phyloP scores from a whole-genome alignment of 2,888 invertebrate species.

The Ormyrus nitidulus region DNA sequence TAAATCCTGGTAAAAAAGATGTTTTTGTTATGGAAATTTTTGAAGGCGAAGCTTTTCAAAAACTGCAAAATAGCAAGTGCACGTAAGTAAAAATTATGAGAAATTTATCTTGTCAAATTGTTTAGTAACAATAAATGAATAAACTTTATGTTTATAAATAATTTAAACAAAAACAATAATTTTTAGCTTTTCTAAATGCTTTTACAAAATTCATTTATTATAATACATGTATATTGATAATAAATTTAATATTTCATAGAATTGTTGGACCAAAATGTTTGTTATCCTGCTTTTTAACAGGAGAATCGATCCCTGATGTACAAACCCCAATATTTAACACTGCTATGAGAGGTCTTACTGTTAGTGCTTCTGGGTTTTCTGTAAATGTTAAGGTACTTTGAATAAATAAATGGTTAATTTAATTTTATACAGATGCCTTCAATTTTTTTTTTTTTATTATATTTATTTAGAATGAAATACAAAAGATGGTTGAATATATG shows the following conservation, averaged over 20 bases:
- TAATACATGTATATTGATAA: slow-evolving; percentile 27
- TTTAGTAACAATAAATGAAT: slow-evolving; percentile 1
- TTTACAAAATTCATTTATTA: slow-evolving; percentile 1
- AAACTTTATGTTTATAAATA: not conserved
- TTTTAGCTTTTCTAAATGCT: not conserved
- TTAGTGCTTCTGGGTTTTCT: slow-evolving; percentile 81
- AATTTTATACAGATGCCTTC: not conserved
- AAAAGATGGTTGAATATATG: slow-evolving; percentile 84
- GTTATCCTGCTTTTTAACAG: slow-evolving; percentile 83
- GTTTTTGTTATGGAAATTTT: slow-evolving; percentile 89
- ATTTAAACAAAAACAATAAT: not conserved
- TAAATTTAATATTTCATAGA: slow-evolving; percentile 76
- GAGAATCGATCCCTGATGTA: slow-evolving; percentile 84
- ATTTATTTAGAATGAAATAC: slow-evolving; percentile 78
- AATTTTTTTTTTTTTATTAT: slow-evolving; percentile 34
- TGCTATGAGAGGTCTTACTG: slow-evolving; percentile 85
- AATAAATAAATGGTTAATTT: slow-evolving; percentile 23
- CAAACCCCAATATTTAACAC: slow-evolving; percentile 87
- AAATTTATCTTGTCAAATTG: slow-evolving; percentile 14
- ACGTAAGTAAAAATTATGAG: slow-evolving; percentile 79
- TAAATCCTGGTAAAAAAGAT: slow-evolving; percentile 81
- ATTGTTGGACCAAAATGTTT: slow-evolving; percentile 90
- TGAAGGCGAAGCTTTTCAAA: slow-evolving; percentile 83
- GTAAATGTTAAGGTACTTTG: slow-evolving; percentile 75
- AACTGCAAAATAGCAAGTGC: slow-evolving; percentile 81